A percentile compares a stretch with the other conserved stretches of the same genome.
phyloP scores from a whole-genome alignment of 2,113 vertebrate species.

The Cyanoliseus patagonus region DNA sequence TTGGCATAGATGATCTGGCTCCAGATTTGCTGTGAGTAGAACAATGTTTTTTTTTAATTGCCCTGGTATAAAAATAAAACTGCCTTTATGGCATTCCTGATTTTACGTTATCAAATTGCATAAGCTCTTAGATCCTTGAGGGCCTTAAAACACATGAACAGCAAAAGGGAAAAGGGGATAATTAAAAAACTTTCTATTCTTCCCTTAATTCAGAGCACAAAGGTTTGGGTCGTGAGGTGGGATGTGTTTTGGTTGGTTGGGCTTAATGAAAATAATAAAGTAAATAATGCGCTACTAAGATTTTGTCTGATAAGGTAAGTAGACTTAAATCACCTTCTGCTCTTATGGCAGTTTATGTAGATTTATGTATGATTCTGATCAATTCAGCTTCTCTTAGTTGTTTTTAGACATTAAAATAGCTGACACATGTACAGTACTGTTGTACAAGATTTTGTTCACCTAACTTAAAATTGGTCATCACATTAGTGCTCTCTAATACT shows the following conservation, averaged over 20 bases:
- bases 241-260: not conserved
- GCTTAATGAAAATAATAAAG: not conserved
- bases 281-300: not conserved
- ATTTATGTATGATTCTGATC: not conserved
- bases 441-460: not conserved
- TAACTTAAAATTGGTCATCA: not conserved
- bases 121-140: not conserved
- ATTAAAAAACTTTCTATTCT: not conserved
- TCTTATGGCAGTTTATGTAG: not conserved
- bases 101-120: slow-evolving; percentile 21
- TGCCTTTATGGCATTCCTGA: slow-evolving; percentile 37
- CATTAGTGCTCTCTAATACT: not conserved
- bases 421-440: not conserved
- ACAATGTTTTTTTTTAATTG: slow-evolving; percentile 44
- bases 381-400: not conserved
- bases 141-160: not conserved
- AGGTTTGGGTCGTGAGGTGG: not conserved
- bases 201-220: not conserved
- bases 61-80: slow-evolving; percentile 58
- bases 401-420: not conserved
- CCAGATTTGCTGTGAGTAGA: slow-evolving; percentile 53
- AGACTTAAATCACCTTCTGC: not conserved
- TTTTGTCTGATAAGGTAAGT: not conserved
- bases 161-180: not conserved
- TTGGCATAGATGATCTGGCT: slow-evolving; percentile 60